These are phyloP conservation scores for Neomicropteryx cornuta DNA, from an alignment of 1,140 invertebrate genomes.

Conservation along the genomic window DNA sequence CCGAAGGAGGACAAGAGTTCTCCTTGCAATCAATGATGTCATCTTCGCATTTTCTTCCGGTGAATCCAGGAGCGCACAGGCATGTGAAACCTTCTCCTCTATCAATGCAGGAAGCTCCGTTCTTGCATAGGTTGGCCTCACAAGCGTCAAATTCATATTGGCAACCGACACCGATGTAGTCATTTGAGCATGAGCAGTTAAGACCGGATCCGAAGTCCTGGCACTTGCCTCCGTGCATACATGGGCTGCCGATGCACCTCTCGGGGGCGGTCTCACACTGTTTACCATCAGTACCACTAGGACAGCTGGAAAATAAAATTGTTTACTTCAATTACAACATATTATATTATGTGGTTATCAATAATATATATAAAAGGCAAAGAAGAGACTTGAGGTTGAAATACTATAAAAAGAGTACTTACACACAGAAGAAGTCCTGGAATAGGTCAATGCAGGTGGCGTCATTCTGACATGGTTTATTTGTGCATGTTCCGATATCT, in stretches of 20 bases:
- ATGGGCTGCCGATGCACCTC: conserved; percentile 90
- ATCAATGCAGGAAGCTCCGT: conserved; percentile 84
- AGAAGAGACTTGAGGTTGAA: conserved; percentile 3
- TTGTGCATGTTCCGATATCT: conserved; percentile 78
- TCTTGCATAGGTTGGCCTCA: conserved; percentile 76
- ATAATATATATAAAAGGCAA: background rate
- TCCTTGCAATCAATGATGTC: conserved; percentile 90
- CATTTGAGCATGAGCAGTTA: conserved; percentile 82
- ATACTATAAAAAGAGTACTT: conserved; percentile 34
- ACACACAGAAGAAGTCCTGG: conserved; percentile 93
- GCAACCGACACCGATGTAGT: conserved; percentile 81
- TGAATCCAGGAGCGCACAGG: conserved; percentile 73
- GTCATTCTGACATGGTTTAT: conserved; percentile 82
- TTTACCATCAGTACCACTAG: conserved; percentile 87
- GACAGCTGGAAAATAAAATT: conserved; percentile 46
- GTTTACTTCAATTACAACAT: conserved; percentile 5
- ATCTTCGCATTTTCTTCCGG: conserved; percentile 82
- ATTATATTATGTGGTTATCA: background rate
- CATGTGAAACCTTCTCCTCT: conserved; percentile 78
- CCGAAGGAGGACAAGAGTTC: conserved; percentile 87
- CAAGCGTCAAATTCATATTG: conserved; percentile 92
- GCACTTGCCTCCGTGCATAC: conserved; percentile 89
- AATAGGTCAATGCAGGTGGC: conserved; percentile 88
- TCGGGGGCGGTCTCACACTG: conserved; percentile 92
- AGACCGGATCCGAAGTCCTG: conserved; percentile 91